Conservation (phyloP, 2,113 vertebrate genomes). For the Mormyrus lacerda region DNA sequence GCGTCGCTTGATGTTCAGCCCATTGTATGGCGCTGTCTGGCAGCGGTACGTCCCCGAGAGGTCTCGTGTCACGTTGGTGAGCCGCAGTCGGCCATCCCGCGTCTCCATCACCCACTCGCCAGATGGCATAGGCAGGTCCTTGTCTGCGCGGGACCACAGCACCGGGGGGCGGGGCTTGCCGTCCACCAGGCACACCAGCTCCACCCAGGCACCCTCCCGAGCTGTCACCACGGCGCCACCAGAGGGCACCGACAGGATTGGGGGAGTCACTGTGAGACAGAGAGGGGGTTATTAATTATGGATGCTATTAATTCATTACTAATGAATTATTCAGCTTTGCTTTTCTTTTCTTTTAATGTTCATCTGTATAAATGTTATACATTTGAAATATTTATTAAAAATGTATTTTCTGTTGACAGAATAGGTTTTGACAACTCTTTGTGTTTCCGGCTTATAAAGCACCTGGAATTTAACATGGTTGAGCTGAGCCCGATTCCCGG, state of each 20-base stretch:
- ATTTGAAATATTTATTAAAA: background rate
- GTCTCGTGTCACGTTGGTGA: slow-evolving; percentile 78
- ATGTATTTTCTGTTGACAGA: background rate
- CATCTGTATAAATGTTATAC: background rate
- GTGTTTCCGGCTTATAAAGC: background rate
- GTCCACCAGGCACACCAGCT: slow-evolving; percentile 81
- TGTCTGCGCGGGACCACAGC: slow-evolving; percentile 86
- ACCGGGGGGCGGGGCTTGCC: slow-evolving; percentile 90
- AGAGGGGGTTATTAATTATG: background rate
- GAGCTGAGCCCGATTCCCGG: background rate
- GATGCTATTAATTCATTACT: background rate
- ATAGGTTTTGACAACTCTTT: background rate
- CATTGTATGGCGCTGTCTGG: slow-evolving; percentile 92
- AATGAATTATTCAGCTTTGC: background rate
- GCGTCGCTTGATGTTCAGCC: slow-evolving; percentile 88
- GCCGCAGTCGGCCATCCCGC: slow-evolving; percentile 71
- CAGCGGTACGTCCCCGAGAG: slow-evolving; percentile 87
- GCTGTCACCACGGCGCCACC: slow-evolving; percentile 72
- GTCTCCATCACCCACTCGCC: slow-evolving; percentile 70
- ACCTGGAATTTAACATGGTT: background rate
- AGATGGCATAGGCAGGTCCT: slow-evolving; percentile 78
- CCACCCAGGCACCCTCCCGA: slow-evolving; percentile 73
- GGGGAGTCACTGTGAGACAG: slow-evolving; percentile 69
- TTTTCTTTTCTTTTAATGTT: slow-evolving; percentile 7
- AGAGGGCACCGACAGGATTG: slow-evolving; percentile 76